Base-by-base conservation (phyloP, 2,888 invertebrate species). In the Lasioglossum oenotherae region DNA sequence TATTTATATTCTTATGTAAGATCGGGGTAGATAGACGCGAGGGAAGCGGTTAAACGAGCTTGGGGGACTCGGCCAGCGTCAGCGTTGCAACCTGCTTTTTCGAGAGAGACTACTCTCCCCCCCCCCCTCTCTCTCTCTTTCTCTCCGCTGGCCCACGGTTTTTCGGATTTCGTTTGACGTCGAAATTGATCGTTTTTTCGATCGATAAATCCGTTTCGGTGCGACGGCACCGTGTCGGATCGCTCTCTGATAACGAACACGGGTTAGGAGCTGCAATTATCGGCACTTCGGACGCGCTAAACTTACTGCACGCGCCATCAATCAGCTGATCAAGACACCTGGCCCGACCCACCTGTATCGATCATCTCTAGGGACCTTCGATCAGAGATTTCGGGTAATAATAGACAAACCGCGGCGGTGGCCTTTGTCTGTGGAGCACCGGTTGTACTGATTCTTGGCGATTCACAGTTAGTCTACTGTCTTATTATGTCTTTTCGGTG, bases 1-100 rank as follows among this genome's bases (percentile, higher is more conserved):
- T 93, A 94, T 92, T 92, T 93, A 93, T 92, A 92, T 92, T 92
- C 88, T 92, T 88, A 87, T 91, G 92, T 92, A 92, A 93, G 94
- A 94, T 93, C 92, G 81, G 88, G 89, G 89, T 89, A 92, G 93
- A 93, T 94, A 94, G 87, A 91, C 86, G 89, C 91, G 91, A 92
- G 92, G 92, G 92, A 91, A 92, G 89, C 87, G 88, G 85, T 90
- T 91, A 90, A 91, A 87, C 74, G 78, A 78, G 80, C 80, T 78
- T 84, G 81, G 79, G 74, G 46, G 35, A 41, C 10, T 60, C 31
- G 27, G 73, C 84, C 89, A 82, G 91, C 91, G 53, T 12, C n/a
- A 81, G 92, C 12, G 57, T 91, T 92, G 90, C 93, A 92, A 91
- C 88, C 92, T 93, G 93, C 90, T 88, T 83, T 80, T 57, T 80